phyloP scores from a whole-genome alignment of 2,113 vertebrate genomes.

The Hiodon tergisus region DNA sequence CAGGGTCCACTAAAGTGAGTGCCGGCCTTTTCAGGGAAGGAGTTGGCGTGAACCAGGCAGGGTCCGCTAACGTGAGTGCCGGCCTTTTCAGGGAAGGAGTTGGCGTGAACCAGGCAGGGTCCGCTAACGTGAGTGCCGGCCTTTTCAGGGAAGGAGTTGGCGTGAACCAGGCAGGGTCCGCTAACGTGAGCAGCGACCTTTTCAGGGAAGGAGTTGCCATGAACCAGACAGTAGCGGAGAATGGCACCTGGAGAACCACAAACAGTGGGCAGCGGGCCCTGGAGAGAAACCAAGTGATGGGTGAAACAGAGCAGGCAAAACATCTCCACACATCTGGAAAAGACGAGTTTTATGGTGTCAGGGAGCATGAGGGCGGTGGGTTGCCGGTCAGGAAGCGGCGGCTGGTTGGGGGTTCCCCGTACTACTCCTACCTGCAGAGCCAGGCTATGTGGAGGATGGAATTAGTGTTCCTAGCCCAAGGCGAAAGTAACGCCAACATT shows the following conservation, averaged over 20 bases:
- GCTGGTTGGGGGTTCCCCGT: slow-evolving; percentile 44
- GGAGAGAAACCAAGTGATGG: neutral
- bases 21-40: slow-evolving; percentile 39
- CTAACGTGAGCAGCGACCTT: no score
- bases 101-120: slow-evolving; percentile 23
- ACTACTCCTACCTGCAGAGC: slow-evolving; percentile 81
- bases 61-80: slow-evolving; percentile 26
- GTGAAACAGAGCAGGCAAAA: slow-evolving; percentile 7
- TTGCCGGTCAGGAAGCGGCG: slow-evolving; percentile 42
- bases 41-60: slow-evolving; percentile 25
- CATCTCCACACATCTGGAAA: slow-evolving; percentile 18
- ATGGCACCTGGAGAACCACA: slow-evolving; percentile 25
- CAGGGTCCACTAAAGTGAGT: slow-evolving; percentile 19
- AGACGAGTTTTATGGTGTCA: neutral
- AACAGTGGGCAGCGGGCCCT: neutral
- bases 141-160: neutral
- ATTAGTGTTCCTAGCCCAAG: slow-evolving; percentile 88
- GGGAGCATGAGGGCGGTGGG: neutral
- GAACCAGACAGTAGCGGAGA: neutral
- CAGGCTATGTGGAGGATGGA: slow-evolving; percentile 93
- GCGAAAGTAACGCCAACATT: slow-evolving; percentile 80
- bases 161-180: slow-evolving; percentile 2
- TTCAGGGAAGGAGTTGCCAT: neutral
- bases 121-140: no score
- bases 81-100: slow-evolving; percentile 36